Base-by-base conservation (phyloP, 2,888 invertebrate genomes). In the Clusia tigrina region DNA sequence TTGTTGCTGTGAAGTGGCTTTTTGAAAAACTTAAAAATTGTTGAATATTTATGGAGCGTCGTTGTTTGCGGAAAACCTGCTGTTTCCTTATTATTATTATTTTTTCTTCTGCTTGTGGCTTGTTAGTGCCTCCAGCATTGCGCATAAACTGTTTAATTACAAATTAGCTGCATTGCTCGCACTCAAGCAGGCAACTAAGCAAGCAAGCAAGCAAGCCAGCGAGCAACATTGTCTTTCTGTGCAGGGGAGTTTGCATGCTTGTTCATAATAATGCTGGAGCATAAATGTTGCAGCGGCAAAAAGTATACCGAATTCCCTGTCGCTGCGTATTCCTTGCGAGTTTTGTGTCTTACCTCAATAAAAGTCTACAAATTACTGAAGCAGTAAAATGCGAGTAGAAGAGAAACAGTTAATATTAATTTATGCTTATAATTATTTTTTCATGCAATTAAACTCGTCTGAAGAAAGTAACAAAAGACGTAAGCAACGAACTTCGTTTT, bases 101-200 rank as follows among this genome's bases (percentile, higher is more conserved):
- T 10, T 17, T n/a, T 37, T 9, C 26, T 46, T 2, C 2, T 10
- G 23, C 12, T 42, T 48, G 58, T 2, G 37, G 52, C n/a, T 63
- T 55, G 48, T 56, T 65, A 42, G 66, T 69, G 68, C 63, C 67
- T 71, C 71, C 64, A 68, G 72, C 72, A 74, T 77, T 71, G 77
- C 69, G 69, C 77, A 73, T 77, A 76, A 74, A 74, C 74, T 74
- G 74, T 74, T 77, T 74, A 77, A 74, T 74, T 74, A 76, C 76
- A 76, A 77, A 74, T 74, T 74, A 76, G 74, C 70, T 63, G 71
- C 66, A 71, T 72, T 69, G n/a, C n/a, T 67, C 64, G 18, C 22
- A 57, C n/a, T 32, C n/a, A 48, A 12, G 37, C 2, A 3, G 15
- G 51, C 42, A 20, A n/a, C n/a, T n/a, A n/a, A n/a, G n/a, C n/a